Percentiles rank a stretch among this genome's conserved stretches.
Conservation (phyloP, 2,113 vertebrate genomes). For the Buteo buteo region DNA sequence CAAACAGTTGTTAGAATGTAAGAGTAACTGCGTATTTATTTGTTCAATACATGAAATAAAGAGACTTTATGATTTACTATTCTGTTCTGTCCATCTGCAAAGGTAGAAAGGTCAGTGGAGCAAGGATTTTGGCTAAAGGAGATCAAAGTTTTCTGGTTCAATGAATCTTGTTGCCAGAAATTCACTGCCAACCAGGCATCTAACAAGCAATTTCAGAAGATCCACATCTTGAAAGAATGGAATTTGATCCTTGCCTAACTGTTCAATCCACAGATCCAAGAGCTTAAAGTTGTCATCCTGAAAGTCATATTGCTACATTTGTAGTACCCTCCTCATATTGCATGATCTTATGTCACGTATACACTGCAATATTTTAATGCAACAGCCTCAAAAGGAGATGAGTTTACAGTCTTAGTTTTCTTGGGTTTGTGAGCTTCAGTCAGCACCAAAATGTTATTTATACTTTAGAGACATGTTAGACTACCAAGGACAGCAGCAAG, state of each 20-base stretch:
- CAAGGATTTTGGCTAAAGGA: not conserved
- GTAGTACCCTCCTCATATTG: not conserved
- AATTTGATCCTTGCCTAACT: not conserved
- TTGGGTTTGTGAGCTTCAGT: not conserved
- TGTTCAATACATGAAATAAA: not conserved
- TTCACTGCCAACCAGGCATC: not conserved
- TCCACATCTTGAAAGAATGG: not conserved
- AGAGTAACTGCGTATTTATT: not conserved
- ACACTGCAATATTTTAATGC: not conserved
- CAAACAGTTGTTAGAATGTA: not conserved
- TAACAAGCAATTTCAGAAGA: not conserved
- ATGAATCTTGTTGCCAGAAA: not conserved
- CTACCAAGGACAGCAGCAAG: not conserved
- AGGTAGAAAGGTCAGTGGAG: not conserved
- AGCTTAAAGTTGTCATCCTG: not conserved
- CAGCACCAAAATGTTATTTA: not conserved
- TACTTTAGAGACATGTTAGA: not conserved
- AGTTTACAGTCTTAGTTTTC: not conserved
- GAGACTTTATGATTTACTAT: not conserved
- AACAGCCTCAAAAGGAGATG: not conserved
- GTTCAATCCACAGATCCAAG: not conserved
- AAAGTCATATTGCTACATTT: not conserved
- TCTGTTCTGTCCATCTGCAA: not conserved
- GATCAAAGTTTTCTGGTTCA: not conserved
- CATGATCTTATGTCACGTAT: not conserved